Base-by-base conservation (phyloP, 2,888 invertebrate species). In the Dicycla oo region DNA sequence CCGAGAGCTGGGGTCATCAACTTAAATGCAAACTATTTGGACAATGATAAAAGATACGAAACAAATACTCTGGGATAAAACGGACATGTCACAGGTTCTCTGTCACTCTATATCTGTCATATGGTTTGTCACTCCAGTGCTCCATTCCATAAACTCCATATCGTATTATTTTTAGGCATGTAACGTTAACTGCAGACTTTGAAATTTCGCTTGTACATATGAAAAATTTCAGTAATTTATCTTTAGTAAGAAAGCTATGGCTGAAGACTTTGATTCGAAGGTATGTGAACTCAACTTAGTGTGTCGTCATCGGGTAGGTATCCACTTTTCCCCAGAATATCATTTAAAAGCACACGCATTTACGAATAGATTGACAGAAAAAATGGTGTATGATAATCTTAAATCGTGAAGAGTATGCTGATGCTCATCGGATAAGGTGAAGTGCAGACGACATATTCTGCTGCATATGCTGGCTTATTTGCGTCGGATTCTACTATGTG, bases 221-320 rank as follows among this genome's bases (percentile, higher is more conserved):
- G 91, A 91, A 91, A 90, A 89, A 87, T 88, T 81, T 86, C 38
- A 85, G 88, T 89, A 83, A 56, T 72, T 77, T 86, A 68, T 69
- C 83, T 71, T 71, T 69, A 61, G 71, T 76, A 64, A 67, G 78
- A 26, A 89, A 77, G 80, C 75, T 83, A 91, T 92, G 92, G 90
- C 85, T 78, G 71, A 86, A 72, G 73, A 80, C 77, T 73, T 73
- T 77, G 34, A 88, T 74, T 80, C 90, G 91, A 91, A 88, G 91
- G 94, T 94, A 89, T 74, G 87, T 85, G 45, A 80, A 80, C 74
- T 69, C 51, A 58, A 69, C 20, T 43, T 45, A 18, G 34, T 20
- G 15, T 10, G 10, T 23, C 15, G 20, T 30, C 30, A 62, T 26
- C 2, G 20, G 3, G 8, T 51, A 15, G 4, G n/a, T 5, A 18